Evolutionary conservation across 2,888 invertebrate species (phyloP), one percentile per base, ranked within the genome.

Genomic region (Tinea semifulvella): DNA sequence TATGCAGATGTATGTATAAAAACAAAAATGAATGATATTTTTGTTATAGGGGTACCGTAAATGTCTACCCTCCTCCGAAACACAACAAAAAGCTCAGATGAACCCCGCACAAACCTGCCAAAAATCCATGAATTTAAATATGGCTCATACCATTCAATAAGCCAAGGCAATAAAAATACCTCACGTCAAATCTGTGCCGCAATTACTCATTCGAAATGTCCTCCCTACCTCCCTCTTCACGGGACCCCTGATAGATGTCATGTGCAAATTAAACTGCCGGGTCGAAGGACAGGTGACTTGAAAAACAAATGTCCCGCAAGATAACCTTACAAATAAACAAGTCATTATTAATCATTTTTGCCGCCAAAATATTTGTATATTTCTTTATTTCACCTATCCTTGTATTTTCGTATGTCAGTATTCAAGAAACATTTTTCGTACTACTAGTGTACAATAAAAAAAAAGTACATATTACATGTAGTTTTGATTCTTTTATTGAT

Each of bases 141-240:
- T 31, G 11, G 63, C 59, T 60, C 61, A 58, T 61, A 58, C 56
- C 22, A 22, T 40, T 22, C 40, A 40, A 40, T 40, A 40, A 53
- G 60, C 58, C 52, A 27, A 55, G 61, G 68, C 61, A 75, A 75
- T 75, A 76, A 74, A 77, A 75, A 77, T 75, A 65, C 69, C 68
- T 67, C 61, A 57, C 61, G 68, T 74, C 74, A 74, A 75, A 74
- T 74, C 69, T 67, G 60, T 55, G 57, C 59, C 56, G 65, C 68
- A 62, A 74, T 75, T 71, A 72, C 70, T 76, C 72, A 75, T 73
- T 70, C 60, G 57, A 65, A 70, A 74, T 74, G 63, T 68, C 57
- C 54, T 56, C 57, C 58, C 56, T 27, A 11, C 27, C 56, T 28
- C 22, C 44, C 36, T 17, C 44, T 11, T 10, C 16, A 3, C 22